Conservation (phyloP, 2,113 vertebrate genomes). For the Pygoscelis antarcticus region DNA sequence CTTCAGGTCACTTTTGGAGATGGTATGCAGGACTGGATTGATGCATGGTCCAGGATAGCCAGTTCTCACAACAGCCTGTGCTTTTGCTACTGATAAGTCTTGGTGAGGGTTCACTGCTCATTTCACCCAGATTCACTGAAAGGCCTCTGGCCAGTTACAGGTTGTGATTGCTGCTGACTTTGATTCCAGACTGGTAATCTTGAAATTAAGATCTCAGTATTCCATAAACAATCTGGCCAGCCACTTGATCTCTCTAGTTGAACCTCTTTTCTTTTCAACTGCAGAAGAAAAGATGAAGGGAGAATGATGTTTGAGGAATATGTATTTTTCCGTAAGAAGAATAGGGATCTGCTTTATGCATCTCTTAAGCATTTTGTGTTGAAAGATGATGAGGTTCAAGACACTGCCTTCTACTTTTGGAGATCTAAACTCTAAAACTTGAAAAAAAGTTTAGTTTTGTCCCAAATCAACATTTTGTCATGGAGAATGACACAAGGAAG, state of each 20-base stretch:
- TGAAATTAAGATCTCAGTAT: background rate
- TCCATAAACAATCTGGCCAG: background rate
- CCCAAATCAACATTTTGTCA: background rate
- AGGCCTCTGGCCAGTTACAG: background rate
- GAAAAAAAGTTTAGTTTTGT: background rate
- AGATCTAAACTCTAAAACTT: background rate
- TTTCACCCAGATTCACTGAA: background rate
- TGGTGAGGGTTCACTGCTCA: background rate
- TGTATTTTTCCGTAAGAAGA: background rate
- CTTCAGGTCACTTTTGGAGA: background rate
- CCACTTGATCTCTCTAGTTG: background rate
- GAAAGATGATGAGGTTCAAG: background rate
- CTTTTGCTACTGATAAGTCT: background rate
- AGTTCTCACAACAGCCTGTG: background rate
- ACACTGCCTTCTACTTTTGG: background rate
- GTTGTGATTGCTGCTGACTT: background rate
- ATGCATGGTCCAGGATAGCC: background rate
- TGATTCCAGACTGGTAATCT: background rate
- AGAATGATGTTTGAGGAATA: background rate
- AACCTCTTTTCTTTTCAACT: background rate
- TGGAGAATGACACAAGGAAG: background rate
- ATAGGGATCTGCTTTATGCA: background rate
- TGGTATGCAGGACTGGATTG: background rate
- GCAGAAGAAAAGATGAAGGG: background rate
- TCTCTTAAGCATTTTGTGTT: background rate